phyloP scores from a whole-genome alignment of 2,888 invertebrate genomes.

The Agrotis clavis region DNA sequence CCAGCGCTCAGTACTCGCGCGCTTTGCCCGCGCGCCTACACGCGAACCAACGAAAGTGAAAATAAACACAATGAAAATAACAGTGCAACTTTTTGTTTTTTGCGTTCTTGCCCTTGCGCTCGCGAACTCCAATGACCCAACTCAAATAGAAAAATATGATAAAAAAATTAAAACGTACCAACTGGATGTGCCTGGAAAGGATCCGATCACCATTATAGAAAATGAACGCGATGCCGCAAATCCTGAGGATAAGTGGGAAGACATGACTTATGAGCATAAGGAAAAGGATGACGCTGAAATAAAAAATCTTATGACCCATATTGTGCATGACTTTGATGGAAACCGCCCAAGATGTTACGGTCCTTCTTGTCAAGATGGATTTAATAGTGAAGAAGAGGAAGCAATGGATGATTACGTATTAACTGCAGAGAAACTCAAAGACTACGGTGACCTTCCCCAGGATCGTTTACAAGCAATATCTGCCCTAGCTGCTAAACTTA shows the following conservation, averaged over 20 bases:
- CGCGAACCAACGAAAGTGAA: constrained; percentile 87
- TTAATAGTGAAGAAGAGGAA: constrained; percentile 81
- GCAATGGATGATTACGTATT: constrained; percentile 92
- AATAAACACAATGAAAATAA: constrained; percentile 83
- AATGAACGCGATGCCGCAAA: constrained; percentile 72
- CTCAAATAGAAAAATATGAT: constrained; percentile 81
- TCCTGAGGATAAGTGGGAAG: constrained; percentile 71
- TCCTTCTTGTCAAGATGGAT: constrained; percentile 86
- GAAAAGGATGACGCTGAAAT: constrained; percentile 79
- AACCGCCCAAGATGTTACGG: constrained; percentile 85
- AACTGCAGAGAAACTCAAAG: constrained; percentile 91
- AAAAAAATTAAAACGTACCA: constrained; percentile 88
- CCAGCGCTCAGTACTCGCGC: constrained; percentile 86
- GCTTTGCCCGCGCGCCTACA: constrained; percentile 79
- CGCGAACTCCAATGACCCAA: constrained; percentile 78
- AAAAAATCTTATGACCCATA: constrained; percentile 85
- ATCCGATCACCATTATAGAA: constrained; percentile 91
- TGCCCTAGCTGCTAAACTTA: constrained; percentile 86
- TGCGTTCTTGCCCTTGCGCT: constrained; percentile 77
- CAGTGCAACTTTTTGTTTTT: constrained; percentile 81
- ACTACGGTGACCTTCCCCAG: constrained; percentile 81
- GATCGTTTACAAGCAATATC: constrained; percentile 87
- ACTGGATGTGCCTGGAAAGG: constrained; percentile 90
- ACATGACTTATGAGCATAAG: constrained; percentile 68
- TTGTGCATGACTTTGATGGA: constrained; percentile 83